Conservation (phyloP, 2,113 vertebrate species). For the Spermophilus dauricus region DNA sequence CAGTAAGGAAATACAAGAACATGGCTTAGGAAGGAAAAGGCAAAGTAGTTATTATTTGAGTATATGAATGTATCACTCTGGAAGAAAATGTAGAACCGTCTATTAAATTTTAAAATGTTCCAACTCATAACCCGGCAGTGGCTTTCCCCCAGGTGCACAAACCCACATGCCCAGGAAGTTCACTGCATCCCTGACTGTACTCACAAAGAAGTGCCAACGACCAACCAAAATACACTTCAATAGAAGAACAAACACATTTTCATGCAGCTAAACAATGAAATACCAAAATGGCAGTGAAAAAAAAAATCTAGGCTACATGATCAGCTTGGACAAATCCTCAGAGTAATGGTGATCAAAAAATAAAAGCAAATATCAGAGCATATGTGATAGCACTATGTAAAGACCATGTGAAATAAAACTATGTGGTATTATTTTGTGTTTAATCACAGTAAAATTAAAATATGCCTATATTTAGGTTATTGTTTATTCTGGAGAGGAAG, state of each 20-base stretch:
- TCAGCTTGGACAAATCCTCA: background rate
- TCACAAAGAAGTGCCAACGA: background rate
- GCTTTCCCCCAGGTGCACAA: background rate
- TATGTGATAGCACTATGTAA: background rate
- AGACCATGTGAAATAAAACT: constrained; percentile 34
- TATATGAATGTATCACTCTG: background rate
- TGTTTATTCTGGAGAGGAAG: background rate
- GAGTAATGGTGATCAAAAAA: constrained; percentile 17
- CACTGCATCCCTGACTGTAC: background rate
- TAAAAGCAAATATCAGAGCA: background rate
- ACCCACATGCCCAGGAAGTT: background rate
- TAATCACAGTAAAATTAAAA: background rate
- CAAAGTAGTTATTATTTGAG: constrained; percentile 26
- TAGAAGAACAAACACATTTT: background rate
- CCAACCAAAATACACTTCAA: background rate
- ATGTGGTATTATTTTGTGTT: background rate
- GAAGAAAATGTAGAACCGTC: background rate
- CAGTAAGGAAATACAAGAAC: too few relatives aligned
- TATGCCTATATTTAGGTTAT: background rate
- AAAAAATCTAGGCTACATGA: background rate
- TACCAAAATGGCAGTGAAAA: background rate
- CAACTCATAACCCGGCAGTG: background rate
- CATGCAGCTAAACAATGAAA: background rate
- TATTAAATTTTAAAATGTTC: background rate
- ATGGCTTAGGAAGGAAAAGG: background rate